Evolutionary conservation across 1,140 invertebrate species (phyloP).

Genomic region (Drosophila guanche): DNA sequence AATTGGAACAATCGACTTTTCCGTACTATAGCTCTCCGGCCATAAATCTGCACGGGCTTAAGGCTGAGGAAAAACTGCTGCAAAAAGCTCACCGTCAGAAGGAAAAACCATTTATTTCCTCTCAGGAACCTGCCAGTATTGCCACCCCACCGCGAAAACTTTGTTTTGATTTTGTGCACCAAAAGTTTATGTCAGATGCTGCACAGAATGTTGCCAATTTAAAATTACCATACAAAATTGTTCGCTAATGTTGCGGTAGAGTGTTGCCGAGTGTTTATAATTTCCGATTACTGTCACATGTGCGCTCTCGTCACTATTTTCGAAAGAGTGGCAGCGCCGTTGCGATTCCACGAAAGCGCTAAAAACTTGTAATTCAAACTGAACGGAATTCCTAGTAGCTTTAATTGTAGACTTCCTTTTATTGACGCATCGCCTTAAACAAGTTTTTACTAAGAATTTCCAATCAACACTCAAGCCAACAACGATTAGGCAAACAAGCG

Average conservation of each 20-base stretch:
- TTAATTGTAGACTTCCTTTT: constrained; percentile 47
- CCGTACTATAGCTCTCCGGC: constrained; percentile 48
- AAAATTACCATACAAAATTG: too few relatives aligned
- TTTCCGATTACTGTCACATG: too few relatives aligned
- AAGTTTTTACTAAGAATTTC: constrained; percentile 61
- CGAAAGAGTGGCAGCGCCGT: too few relatives aligned
- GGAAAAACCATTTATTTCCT: constrained; percentile 22
- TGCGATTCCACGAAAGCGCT: too few relatives aligned
- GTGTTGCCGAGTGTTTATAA: too few relatives aligned
- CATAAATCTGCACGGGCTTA: constrained; percentile 45
- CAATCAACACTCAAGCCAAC: constrained; percentile 43
- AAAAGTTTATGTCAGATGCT: too few relatives aligned
- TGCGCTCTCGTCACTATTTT: too few relatives aligned
- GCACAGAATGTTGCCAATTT: too few relatives aligned
- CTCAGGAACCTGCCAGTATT: too few relatives aligned
- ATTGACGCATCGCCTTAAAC: constrained; percentile 51
- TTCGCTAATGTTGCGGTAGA: too few relatives aligned
- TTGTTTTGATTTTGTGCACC: not conserved
- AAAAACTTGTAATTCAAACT: not conserved
- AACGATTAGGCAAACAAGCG: constrained; percentile 65
- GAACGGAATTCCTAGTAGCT: constrained; percentile 32
- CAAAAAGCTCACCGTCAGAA: constrained; percentile 46
- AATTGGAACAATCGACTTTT: constrained; percentile 47
- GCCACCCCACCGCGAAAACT: too few relatives aligned
- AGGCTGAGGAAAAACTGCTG: constrained; percentile 39